Base-by-base conservation (phyloP, 2,797 vertebrate species). In the Antennarius maculatus region DNA sequence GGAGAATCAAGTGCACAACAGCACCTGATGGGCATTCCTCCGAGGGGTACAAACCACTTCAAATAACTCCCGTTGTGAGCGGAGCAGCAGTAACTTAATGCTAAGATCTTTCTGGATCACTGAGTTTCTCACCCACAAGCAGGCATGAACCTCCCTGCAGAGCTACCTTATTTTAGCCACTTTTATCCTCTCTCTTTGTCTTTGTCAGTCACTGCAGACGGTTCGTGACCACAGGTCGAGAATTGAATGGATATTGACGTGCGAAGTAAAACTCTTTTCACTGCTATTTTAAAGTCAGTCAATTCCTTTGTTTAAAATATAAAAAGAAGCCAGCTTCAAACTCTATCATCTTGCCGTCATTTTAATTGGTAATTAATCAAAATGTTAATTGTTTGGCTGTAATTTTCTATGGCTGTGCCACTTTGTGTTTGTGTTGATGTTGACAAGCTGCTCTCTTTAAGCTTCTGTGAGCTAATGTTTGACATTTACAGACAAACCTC, bases 121-220 rank as follows among this genome's bases (percentile, higher is more conserved):
- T 75, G 79, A 50, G 50, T 63, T 66, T 76, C 64, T 71, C 56
- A 41, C 58, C 76, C 61, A 42, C 71, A 39, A 50, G 66, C 61
- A 76, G 67, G 65, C 79, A 69, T 1, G 0, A 62, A 67, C 37
- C 53, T 77, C 64, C 82, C 81, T 43, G 43, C 47, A 43, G 84
- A 61, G 79, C 81, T 82, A 85, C 68, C 76, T 86, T 49, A 86
- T 85, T 77, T 74, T 39, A 31, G 73, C 52, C 74, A 55, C 70
- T 79, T 85, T 77, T 77, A 17, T 65, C 64, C 53, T 34, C 8
- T 14, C 54, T 60, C 77, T 86, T 75, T 84, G 77, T 83, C 80
- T 86, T 80, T 81, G 81, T 85, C 86, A 83, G 64, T 76, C 71
- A 68, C 55, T 43, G 13, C 49, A 27, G 27, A 59, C 62, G 74